Evolutionary conservation across 2,797 vertebrate species (phyloP).

Genomic region (Leptatherina wallacei): DNA sequence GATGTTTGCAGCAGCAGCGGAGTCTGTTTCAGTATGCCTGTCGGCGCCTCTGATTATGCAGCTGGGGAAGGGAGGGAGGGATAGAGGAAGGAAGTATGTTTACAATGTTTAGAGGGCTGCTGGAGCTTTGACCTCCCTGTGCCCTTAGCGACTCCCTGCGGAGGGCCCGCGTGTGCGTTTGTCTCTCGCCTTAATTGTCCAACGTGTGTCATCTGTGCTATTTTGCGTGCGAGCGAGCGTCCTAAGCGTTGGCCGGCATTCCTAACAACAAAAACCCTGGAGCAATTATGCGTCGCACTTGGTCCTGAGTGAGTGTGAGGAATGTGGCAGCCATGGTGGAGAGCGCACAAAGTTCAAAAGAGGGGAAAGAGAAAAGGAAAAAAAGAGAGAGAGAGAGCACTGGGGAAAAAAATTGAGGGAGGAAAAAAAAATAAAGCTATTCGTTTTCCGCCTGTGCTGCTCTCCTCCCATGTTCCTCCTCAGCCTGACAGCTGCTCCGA

Average conservation of each 20-base stretch:
- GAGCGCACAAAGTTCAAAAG: conserved; percentile 70
- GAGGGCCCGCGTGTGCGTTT: conserved; percentile 60
- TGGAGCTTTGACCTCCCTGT: conserved; percentile 74
- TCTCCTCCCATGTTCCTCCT: conserved; percentile 74
- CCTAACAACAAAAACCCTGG: conserved; percentile 43
- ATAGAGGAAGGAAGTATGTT: conserved; percentile 77
- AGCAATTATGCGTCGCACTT: conserved; percentile 70
- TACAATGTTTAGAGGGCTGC: conserved; percentile 80
- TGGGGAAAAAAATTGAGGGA: conserved; percentile 59
- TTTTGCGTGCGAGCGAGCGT: conserved; percentile 47
- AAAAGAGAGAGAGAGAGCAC: conserved; percentile 45
- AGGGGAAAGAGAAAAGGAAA: conserved; percentile 4
- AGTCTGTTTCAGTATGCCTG: conserved; percentile 66
- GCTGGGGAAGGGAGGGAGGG: conserved; percentile 60
- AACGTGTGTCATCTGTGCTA: conserved; percentile 57
- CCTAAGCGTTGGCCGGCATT: conserved; percentile 60
- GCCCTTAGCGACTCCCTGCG: conserved; percentile 68
- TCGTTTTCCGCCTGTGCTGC: conserved; percentile 72
- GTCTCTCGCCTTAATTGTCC: conserved; percentile 66
- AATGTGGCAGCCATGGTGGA: conserved; percentile 71
- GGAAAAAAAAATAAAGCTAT: conserved; percentile 37
- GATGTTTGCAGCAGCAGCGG: conserved; percentile 51
- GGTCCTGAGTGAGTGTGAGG: conserved; percentile 54
- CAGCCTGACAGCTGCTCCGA: conserved; percentile 83
- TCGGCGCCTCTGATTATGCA: conserved; percentile 79